phyloP scores from a whole-genome alignment of 2,797 vertebrate genomes.

The Xenops minutus region DNA sequence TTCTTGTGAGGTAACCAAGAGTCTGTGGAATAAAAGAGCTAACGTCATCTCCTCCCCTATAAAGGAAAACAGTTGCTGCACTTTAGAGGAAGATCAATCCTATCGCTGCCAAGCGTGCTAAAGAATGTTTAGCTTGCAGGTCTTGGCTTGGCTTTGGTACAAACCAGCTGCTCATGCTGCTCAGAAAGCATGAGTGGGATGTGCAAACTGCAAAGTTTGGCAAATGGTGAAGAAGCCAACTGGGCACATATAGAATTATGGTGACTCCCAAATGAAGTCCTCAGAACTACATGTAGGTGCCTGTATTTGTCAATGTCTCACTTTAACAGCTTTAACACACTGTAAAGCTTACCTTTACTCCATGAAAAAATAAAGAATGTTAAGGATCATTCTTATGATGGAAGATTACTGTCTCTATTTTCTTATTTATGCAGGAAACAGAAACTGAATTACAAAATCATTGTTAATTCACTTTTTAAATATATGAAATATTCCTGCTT shows the following conservation, averaged over 20 bases:
- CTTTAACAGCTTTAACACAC: not conserved
- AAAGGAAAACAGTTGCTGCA: not conserved
- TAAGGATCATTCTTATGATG: not conserved
- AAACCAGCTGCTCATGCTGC: not conserved
- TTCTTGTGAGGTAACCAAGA: not conserved
- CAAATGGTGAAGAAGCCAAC: not conserved
- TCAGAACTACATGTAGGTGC: not conserved
- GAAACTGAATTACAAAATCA: not conserved
- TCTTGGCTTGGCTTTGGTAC: not conserved
- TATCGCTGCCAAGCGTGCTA: not conserved
- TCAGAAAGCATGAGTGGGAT: not conserved
- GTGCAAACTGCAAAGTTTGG: not conserved
- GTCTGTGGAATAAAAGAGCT: not conserved
- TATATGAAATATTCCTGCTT: not conserved
- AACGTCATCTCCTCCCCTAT: not conserved
- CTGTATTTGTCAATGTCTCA: not conserved
- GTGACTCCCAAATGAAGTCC: not conserved
- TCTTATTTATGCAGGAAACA: not conserved
- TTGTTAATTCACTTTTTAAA: not conserved
- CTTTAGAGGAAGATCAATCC: not conserved
- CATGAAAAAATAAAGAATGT: not conserved
- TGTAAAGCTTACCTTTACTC: not conserved
- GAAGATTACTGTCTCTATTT: not conserved
- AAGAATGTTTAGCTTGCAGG: not conserved
- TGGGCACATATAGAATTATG: accelerated